Conservation (phyloP, 2,888 invertebrate species). For the Meliscaeva auricollis region DNA sequence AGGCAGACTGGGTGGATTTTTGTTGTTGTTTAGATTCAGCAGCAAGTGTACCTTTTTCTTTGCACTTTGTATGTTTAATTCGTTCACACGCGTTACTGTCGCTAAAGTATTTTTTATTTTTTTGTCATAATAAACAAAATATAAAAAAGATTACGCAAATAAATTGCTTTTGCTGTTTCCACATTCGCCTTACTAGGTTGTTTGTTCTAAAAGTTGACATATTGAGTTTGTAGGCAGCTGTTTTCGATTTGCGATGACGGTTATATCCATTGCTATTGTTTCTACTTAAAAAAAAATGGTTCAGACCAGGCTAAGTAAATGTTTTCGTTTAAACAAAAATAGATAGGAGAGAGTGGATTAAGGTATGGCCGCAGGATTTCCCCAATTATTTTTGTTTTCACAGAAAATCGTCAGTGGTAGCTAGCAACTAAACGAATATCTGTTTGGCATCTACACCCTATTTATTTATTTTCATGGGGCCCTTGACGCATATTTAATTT, state of each 20-base stretch:
- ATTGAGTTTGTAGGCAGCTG: neutral
- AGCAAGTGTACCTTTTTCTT: neutral
- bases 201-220: neutral
- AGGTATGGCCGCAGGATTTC: too few species aligned
- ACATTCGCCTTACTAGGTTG: too few species aligned
- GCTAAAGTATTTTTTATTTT: neutral
- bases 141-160: neutral
- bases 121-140: neutral
- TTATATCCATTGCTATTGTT: neutral
- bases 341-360: too few species aligned
- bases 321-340: too few species aligned
- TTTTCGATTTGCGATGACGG: conserved; percentile 20
- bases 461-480: too few species aligned
- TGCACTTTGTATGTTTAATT: neutral
- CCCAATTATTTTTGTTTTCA: neutral
- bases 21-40: neutral
- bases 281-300: too few species aligned
- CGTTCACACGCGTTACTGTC: neutral
- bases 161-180: neutral
- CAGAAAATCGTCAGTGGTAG: too few species aligned
- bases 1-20: neutral
- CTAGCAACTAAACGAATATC: too few species aligned
- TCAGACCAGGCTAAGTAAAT: too few species aligned
- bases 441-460: too few species aligned
- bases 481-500: too few species aligned